These are phyloP conservation scores for Unio delphinus DNA, from an alignment of 2,888 invertebrate genomes.

Conservation along the genomic window DNA sequence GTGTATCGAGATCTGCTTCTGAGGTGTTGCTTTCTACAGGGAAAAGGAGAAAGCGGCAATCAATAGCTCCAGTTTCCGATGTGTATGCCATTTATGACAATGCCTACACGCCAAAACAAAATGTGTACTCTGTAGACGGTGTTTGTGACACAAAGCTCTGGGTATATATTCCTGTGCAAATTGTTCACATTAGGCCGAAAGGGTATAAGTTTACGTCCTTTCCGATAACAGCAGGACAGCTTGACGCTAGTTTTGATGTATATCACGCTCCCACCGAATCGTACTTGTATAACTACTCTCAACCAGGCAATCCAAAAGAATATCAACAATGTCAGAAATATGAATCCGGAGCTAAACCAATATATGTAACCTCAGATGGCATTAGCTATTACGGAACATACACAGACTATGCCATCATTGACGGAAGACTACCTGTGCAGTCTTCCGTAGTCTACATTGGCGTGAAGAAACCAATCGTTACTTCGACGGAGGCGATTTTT, in stretches of 20 bases:
- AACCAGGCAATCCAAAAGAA: no score
- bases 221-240: constrained; percentile 27
- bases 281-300: no score
- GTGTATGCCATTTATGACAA: no score
- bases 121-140: constrained; percentile 31
- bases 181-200: constrained; percentile 31
- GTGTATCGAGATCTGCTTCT: constrained; percentile 29
- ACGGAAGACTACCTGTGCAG: constrained; percentile 44
- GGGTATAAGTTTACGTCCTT: constrained; percentile 32
- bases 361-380: constrained; percentile 48
- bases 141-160: constrained; percentile 35
- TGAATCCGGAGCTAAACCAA: constrained; percentile 32
- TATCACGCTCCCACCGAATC: constrained; percentile 24
- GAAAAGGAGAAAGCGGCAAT: no score
- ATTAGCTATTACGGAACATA: constrained; percentile 51
- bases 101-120: constrained; percentile 12
- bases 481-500: constrained; percentile 29
- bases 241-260: constrained; percentile 23
- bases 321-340: constrained; percentile 29
- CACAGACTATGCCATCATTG: constrained; percentile 49
- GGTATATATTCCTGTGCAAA: constrained; percentile 33
- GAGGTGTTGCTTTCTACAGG: constrained; percentile 1
- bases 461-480: constrained; percentile 22
- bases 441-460: constrained; percentile 46
- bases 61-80: no score